Evolutionary conservation across 2,888 invertebrate genomes (phyloP), one percentile per base, ranked within the genome.

Genomic region (Poecilobothrus nobilitatus): DNA sequence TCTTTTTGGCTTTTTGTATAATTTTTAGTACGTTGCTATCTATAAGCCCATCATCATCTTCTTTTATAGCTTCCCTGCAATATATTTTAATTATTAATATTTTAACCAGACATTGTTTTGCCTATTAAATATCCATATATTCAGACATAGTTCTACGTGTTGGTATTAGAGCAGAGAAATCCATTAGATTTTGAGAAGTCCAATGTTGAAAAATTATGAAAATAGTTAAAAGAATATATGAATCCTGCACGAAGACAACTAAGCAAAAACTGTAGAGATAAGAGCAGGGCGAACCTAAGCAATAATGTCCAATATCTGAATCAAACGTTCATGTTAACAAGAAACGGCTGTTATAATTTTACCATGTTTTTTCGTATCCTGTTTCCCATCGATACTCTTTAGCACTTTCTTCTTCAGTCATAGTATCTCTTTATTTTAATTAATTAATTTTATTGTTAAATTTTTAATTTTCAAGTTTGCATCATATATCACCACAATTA

Each of bases 341-440:
- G n/a, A n/a, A n/a, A n/a, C n/a, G n/a, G n/a, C n/a, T n/a, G n/a
- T n/a, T n/a, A n/a, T n/a, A n/a, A n/a, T n/a, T 61, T 83, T 83
- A 92, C 94, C 95, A 95, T 78, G 95, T 95, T 82, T 94, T 95
- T 79, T 95, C 95, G 80, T 95, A 95, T 74, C 95, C 95, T 67
- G 94, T 94, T 81, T 95, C 95, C 95, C 95, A 95, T 68, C 95
- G 88, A 79, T 95, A 95, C 79, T 94, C 95, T 76, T 93, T 94
- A 34, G 88, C 86, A 80, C 94, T 92, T 66, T 91, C 92, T 71
- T 92, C 93, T 71, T 92, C 92, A 8, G 63, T 72, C 74, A 73
- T 73, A 33, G 61, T n/a, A n/a, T n/a, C 69, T 34, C 73, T 70
- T 71, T 21, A 10, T 10, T 63, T 21, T 63, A 4, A 27, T 27